Evolutionary conservation across 1,140 invertebrate genomes (phyloP), one percentile per base, ranked within the genome.

Genomic region (Schlechtendalia chinensis): DNA sequence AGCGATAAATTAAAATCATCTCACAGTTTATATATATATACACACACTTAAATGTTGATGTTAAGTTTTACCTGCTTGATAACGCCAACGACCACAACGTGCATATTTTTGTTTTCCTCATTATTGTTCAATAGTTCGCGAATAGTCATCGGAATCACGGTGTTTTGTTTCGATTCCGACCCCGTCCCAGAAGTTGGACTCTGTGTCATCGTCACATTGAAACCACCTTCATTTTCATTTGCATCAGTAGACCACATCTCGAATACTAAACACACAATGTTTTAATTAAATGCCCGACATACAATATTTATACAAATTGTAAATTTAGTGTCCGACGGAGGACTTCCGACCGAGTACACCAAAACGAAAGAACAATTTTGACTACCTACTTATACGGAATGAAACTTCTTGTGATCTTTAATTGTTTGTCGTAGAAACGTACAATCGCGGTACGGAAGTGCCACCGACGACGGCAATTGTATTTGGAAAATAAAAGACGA

Each of bases 31-130:
- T 27, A 14, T 5, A 61, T 16, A 39, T 39, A 4, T 8, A 39
- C 32, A 8, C 32, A 8, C 8, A 39, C 32, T 3, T 39, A 39
- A 39, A 39, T 8, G 32, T 4, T 8, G 3, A 39, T 8, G 32
- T 39, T 8, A 39, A 5, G 4, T 53, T n/a, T 54, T 47, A 79
- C 75, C 58, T 79, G 75, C 8, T 79, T 79, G 39, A 79, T 50
- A 19, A 79, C 61, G 24, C 75, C 75, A 63, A 79, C 58, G 24
- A 79, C 58, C 22, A 79, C 39, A 29, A 79, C 58, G 50, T 79
- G 75, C n/a, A 14, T 45, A 50, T 79, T 79, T 61, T 79, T 79
- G 16, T 79, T 79, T 79, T 79, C 75, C 8, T 79, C 75, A 12
- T 79, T 50, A 29, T 19, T 79, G 6, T 50, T 22, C 1, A 79